Evolutionary conservation across 2,113 vertebrate genomes (phyloP).

Genomic region (Corythornis madagascariensis): DNA sequence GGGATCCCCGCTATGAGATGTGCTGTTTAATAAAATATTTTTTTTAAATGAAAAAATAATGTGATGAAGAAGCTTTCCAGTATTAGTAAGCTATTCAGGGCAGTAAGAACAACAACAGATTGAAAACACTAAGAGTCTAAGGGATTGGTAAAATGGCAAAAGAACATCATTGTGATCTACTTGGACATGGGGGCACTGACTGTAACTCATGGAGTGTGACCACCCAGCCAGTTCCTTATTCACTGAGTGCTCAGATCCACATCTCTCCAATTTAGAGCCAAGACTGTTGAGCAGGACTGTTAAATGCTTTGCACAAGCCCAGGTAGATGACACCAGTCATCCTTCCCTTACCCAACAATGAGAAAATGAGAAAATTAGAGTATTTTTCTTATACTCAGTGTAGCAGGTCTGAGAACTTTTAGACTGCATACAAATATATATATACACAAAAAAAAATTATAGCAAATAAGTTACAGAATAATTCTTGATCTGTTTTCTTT

Average conservation of each 20-base stretch:
- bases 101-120: not conserved
- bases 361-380: not conserved
- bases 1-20: not conserved
- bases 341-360: no score
- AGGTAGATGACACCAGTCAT: no score
- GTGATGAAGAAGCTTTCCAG: not conserved
- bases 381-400: not conserved
- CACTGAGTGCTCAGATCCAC: not conserved
- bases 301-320: no score
- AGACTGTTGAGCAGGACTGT: no score
- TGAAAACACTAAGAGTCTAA: not conserved
- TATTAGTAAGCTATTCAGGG: not conserved
- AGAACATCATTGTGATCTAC: not conserved
- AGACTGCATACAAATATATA: not conserved
- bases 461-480: not conserved
- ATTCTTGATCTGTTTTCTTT: not conserved
- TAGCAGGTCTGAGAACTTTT: not conserved
- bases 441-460: not conserved
- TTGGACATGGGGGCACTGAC: no score
- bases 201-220: not conserved
- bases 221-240: not conserved
- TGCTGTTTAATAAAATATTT: not conserved
- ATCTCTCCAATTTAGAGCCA: no score
- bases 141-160: not conserved
- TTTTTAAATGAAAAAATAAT: not conserved